These are phyloP conservation scores for Actenoides lindsayi DNA, from an alignment of 2,113 vertebrate genomes.

Conservation along the genomic window DNA sequence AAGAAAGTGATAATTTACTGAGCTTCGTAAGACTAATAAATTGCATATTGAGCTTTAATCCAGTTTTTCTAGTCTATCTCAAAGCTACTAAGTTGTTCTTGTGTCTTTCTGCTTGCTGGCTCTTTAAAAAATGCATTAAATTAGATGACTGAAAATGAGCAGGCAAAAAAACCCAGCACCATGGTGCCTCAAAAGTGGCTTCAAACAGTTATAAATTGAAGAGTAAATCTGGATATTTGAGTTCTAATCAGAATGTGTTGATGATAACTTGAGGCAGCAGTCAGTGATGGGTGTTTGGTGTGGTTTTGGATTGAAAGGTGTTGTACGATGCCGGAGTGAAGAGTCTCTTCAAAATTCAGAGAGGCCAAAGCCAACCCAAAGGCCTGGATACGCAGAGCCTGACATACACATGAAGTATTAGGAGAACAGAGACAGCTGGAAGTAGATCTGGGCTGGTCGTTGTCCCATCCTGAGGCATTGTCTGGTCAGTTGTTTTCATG, in stretches of 20 bases:
- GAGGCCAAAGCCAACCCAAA: not conserved
- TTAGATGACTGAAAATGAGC: not conserved
- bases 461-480: not conserved
- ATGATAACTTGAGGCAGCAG: not conserved
- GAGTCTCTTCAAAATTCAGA: not conserved
- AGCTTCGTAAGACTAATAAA: not conserved
- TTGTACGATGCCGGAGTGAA: not conserved
- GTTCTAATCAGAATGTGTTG: not conserved
- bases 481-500: fast-evolving
- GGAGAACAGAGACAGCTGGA: not conserved
- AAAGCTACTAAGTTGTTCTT: not conserved
- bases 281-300: not conserved
- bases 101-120: not conserved
- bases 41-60: not conserved
- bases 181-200: not conserved
- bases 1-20: not conserved
- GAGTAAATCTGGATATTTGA: not conserved
- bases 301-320: not conserved
- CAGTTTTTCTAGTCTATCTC: not conserved
- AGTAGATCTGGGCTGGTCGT: not conserved
- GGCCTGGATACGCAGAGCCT: not conserved
- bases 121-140: not conserved
- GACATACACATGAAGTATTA: not conserved
- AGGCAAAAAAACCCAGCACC: not conserved
- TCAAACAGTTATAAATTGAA: not conserved